phyloP scores from a whole-genome alignment of 2,888 invertebrate genomes.

The Bombylius discolor region DNA sequence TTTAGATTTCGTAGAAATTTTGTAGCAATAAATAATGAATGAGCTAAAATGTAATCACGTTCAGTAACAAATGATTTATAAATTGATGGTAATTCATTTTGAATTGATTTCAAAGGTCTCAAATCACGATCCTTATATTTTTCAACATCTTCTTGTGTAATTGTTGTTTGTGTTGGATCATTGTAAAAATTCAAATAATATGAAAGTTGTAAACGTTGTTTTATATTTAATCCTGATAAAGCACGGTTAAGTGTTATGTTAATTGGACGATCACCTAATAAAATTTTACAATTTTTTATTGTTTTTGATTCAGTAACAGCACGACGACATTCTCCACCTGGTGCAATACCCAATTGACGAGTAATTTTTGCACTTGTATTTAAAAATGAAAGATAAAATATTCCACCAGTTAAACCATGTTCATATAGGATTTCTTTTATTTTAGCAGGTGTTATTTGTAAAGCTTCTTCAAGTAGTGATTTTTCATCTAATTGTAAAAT shows the following conservation, averaged over 20 bases:
- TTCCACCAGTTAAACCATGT: constrained; percentile 39
- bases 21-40: constrained; percentile 60
- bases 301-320: constrained; percentile 64
- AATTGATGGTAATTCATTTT: constrained; percentile 44
- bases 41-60: constrained; percentile 73
- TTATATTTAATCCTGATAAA: constrained; percentile 65
- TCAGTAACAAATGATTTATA: constrained; percentile 75
- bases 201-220: constrained; percentile 52
- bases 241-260: constrained; percentile 79
- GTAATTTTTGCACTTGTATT: constrained; percentile 84
- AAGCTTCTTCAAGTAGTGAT: constrained; percentile 67
- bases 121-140: constrained; percentile 54
- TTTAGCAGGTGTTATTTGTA: constrained; percentile 63
- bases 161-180: neutral
- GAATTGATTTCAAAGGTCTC: constrained; percentile 55
- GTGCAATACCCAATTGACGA: constrained; percentile 85
- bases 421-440: constrained; percentile 25
- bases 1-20: constrained; percentile 15
- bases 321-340: constrained; percentile 86
- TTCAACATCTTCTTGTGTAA: constrained; percentile 69
- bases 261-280: constrained; percentile 82
- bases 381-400: constrained; percentile 71
- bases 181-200: neutral
- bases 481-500: constrained; percentile 80
- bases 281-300: constrained; percentile 57